Evolutionary conservation across 2,797 vertebrate genomes (phyloP).

Genomic region (Poecilia picta): DNA sequence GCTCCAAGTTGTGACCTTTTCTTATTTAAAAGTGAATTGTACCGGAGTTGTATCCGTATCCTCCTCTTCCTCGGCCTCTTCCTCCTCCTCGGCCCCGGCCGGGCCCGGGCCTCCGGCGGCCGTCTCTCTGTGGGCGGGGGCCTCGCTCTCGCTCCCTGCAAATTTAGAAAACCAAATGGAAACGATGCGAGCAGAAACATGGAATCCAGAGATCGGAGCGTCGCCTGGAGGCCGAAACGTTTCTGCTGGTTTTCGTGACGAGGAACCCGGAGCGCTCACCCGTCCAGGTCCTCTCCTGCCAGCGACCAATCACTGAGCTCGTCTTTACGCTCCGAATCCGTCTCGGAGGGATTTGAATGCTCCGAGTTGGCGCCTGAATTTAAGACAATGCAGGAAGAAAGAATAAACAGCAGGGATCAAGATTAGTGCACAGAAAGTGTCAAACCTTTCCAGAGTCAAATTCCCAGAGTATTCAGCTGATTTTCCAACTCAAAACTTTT

Average conservation of each 20-base stretch:
- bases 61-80: slow-evolving; percentile 87
- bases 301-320: slow-evolving; percentile 98
- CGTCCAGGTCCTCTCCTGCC: slow-evolving; percentile 90
- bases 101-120: slow-evolving; percentile 84
- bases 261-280: slow-evolving; percentile 41
- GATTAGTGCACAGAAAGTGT: not conserved
- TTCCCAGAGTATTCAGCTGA: not conserved
- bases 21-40: slow-evolving; percentile 45
- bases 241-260: not conserved
- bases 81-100: slow-evolving; percentile 89
- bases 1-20: not conserved
- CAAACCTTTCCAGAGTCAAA: not conserved
- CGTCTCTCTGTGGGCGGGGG: slow-evolving; percentile 83
- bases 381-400: not conserved
- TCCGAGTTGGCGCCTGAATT: slow-evolving; percentile 93
- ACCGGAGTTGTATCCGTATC: slow-evolving; percentile 89
- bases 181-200: not conserved
- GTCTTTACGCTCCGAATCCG: slow-evolving; percentile 94
- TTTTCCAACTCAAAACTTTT: not conserved
- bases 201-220: not conserved
- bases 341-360: slow-evolving; percentile 96
- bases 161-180: not conserved
- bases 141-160: slow-evolving; percentile 80
- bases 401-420: no score
- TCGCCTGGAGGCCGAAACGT: not conserved